Base-by-base conservation (phyloP, 2,113 vertebrate genomes). In the Paradoxurus hermaphroditus region DNA sequence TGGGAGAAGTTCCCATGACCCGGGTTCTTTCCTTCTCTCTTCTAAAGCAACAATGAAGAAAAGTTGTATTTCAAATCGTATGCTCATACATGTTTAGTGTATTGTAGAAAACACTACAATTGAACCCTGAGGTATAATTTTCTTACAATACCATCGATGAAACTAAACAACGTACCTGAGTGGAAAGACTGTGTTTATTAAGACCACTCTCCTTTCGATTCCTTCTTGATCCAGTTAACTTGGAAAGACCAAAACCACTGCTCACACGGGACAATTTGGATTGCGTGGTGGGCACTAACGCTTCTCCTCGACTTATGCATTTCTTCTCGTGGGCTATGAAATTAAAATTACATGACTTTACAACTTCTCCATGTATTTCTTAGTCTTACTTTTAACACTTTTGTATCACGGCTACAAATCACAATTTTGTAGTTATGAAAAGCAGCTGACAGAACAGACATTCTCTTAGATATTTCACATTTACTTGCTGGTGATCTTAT, bases 161-260 rank as follows among this genome's bases (percentile, higher is more conserved):
- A 53, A 63, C 25, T 1, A 11, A 77, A 91, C 34, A 46, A 85
- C 7, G 36, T 98, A 99, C 99, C 99, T 99, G 99, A 3, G 99
- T 99, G 5, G 99, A 99, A 65, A 99, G 99, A 90, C 99, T 99
- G 98, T 99, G 99, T 97, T 99, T 99, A 97, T 98, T 99, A 88
- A 99, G 99, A 75, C 99, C 99, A 86, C 99, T 99, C 92, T 99
- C 99, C 97, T 99, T 99, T 95, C 99, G 99, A 98, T 99, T 99
- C 96, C 99, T 99, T 18, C 99, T 99, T 27, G 99, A 99, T 13
- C 99, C 99, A 0, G 99, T 99, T 84, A 99, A 98, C 98, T 99
- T 99, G 91, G 99, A 99, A 56, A 99, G 99, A n/a, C 99, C 99
- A 2, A 99, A 99, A 34, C 99, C 99, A 67, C 99, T 99, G 99